Evolutionary conservation across 2,888 invertebrate genomes (phyloP), one percentile per base, ranked within the genome.

Genomic region (Kryphioiulus occultus): DNA sequence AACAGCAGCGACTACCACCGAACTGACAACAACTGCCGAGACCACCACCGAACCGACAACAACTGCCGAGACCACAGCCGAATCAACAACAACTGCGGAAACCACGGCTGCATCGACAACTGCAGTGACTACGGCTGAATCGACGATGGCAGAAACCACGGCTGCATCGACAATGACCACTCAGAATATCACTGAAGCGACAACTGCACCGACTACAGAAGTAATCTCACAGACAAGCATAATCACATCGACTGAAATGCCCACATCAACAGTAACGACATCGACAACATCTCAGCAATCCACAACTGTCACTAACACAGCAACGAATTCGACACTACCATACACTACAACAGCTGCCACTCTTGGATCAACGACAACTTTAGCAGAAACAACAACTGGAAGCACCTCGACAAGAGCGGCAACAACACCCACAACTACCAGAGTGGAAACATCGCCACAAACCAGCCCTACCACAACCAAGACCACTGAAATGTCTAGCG

Each of bases 151-250:
- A 53, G 86, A 22, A 30, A 44, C 87, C 10, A 84, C 87, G 10
- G n/a, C 87, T 12, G 30, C 68, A 7, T 83, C 86, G 84, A 87
- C 82, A 85, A n/a, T n/a, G n/a, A n/a, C n/a, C n/a, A n/a, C n/a
- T n/a, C n/a, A n/a, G n/a, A n/a, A n/a, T n/a, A n/a, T n/a, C 87
- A 86, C 87, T 5, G 30, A 87, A 83, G 9, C 7, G 30, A 22
- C 85, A 22, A 26, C 87, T 85, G n/a, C 32, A 88, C 88, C 53
- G 5, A 83, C 78, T 9, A 10, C 22, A 12, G 53, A 42, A 86
- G 44, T n/a, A 7, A 86, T 32, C 3, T 5, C 35, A 3, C 15
- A 15, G 32, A 2, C 35, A 35, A 35, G n/a, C 87, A 30, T 1
- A 42, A 53, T 15, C 35, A 53, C 47, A 39, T 32, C 87, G 30